Evolutionary conservation across 2,797 vertebrate species (phyloP).

Genomic region (Cyclopterus lumpus): DNA sequence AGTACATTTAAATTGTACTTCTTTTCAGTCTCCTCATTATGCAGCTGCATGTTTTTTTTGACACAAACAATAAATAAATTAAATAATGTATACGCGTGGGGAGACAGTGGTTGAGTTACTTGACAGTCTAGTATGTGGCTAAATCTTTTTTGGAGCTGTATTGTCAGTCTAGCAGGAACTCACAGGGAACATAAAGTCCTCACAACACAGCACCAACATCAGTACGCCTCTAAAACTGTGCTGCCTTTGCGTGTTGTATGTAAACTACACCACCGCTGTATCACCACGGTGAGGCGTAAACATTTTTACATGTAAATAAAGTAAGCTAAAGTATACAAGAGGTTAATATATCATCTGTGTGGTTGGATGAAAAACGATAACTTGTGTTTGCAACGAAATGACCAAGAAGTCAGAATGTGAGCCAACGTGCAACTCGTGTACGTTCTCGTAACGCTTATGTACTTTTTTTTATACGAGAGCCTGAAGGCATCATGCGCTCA

Average conservation of each 20-base stretch:
- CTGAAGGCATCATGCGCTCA: constrained; percentile 27
- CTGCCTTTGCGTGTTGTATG: constrained; percentile 22
- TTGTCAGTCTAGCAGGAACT: not conserved
- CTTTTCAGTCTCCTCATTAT: not conserved
- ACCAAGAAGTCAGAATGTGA: not conserved
- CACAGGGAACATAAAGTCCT: constrained; percentile 52
- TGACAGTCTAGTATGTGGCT: not conserved
- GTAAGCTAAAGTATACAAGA: not conserved
- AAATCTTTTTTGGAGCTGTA: not conserved
- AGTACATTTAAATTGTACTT: not conserved
- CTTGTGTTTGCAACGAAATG: not conserved
- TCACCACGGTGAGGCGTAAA: not conserved
- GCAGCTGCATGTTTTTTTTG: not conserved
- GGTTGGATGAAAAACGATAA: too few species aligned
- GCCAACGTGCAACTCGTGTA: not conserved
- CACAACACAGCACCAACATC: constrained; percentile 36
- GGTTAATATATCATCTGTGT: not conserved
- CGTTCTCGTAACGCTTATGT: rapidly evolving
- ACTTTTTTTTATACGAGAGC: rapidly evolving
- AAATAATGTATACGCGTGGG: not conserved
- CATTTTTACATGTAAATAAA: not conserved
- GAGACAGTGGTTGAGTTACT: not conserved
- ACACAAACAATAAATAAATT: not conserved
- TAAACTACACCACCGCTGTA: not conserved
- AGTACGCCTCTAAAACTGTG: constrained; percentile 31